phyloP scores from a whole-genome alignment of 2,797 vertebrate genomes.

The Darevskia nairensis region DNA sequence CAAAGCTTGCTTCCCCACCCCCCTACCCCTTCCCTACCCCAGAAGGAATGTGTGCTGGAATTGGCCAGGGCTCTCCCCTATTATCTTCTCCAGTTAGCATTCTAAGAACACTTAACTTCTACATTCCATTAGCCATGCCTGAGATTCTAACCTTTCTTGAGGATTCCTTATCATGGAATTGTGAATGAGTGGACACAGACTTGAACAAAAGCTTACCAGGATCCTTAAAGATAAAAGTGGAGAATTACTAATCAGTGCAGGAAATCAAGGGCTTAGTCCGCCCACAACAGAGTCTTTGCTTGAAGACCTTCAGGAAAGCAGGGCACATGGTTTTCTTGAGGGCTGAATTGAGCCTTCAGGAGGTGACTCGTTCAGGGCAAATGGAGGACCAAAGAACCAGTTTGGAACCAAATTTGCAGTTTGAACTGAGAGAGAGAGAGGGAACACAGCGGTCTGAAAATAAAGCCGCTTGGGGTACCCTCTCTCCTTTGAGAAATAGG shows the following conservation, averaged over 20 bases:
- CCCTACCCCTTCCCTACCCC: background rate
- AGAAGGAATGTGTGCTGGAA: conserved; percentile 3
- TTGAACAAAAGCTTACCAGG: background rate
- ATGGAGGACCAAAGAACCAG: background rate
- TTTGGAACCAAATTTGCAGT: background rate
- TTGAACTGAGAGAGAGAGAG: background rate
- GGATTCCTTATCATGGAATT: background rate
- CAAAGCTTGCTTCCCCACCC: background rate
- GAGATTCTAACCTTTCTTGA: background rate
- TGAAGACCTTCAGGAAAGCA: background rate
- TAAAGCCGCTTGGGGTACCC: background rate
- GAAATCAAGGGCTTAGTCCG: background rate
- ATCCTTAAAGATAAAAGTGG: background rate
- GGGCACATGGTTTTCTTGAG: background rate
- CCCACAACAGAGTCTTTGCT: background rate
- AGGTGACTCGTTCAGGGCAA: background rate
- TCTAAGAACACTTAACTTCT: background rate
- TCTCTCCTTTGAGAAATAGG: background rate
- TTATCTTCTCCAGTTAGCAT: background rate
- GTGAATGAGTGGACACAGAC: background rate
- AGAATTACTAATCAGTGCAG: background rate
- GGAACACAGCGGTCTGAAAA: too few relatives aligned
- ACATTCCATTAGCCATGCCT: background rate
- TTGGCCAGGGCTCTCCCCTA: background rate
- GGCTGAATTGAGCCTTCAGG: background rate